A percentile compares a stretch with the other conserved stretches of the same genome.
Conservation (phyloP, 92 coral and sea anemone species). For the Zoanthus gigantus region DNA sequence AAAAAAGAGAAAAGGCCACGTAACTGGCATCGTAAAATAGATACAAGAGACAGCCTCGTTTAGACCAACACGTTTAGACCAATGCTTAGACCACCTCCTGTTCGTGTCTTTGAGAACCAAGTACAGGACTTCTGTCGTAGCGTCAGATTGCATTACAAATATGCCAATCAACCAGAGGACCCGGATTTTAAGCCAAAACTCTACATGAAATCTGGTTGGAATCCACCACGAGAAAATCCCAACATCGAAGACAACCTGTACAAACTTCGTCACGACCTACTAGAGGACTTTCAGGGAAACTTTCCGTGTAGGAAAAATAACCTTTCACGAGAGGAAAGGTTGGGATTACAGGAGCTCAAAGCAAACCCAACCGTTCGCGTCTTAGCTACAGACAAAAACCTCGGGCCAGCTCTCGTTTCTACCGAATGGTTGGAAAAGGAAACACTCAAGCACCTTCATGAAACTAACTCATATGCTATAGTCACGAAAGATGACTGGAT, state of each 20-base stretch:
- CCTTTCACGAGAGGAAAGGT: background rate
- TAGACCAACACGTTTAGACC: background rate
- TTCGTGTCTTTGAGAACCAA: background rate
- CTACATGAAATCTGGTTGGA: background rate
- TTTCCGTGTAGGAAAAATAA: background rate
- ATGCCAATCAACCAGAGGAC: background rate
- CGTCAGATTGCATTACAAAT: background rate
- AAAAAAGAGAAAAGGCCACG: background rate
- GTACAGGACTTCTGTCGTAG: constrained; percentile 3
- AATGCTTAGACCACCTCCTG: background rate
- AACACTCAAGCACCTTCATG: constrained; percentile 52
- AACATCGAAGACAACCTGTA: background rate
- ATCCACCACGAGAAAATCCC: background rate
- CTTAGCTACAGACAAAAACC: constrained; percentile 54
- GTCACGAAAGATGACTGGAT: constrained; percentile 54
- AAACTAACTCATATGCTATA: constrained; percentile 30
- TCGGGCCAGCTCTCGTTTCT: constrained; percentile 51
- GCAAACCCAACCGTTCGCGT: constrained; percentile 32
- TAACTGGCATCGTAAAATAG: background rate
- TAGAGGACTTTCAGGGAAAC: background rate
- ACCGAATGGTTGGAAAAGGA: constrained; percentile 43
- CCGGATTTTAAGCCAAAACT: background rate
- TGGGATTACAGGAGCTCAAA: background rate
- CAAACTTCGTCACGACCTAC: background rate
- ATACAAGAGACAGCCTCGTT: background rate